These are phyloP conservation scores for Rhyacophila brunnea DNA, from an alignment of 1,140 invertebrate species.

Conservation along the genomic window DNA sequence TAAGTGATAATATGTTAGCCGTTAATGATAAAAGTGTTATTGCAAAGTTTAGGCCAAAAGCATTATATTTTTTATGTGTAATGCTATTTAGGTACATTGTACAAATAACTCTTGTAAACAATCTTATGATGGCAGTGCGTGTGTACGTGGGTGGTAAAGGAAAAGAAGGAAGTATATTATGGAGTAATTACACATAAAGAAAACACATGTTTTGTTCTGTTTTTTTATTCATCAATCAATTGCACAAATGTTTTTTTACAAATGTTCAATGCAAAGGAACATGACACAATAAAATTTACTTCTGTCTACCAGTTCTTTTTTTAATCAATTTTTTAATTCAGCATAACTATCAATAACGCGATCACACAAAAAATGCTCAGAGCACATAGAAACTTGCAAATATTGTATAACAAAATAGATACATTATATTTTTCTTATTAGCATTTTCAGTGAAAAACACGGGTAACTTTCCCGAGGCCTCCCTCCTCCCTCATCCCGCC, in stretches of 20 bases:
- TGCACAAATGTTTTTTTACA: conserved; percentile 48
- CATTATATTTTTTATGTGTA: no score
- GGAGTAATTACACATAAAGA: conserved; percentile 11
- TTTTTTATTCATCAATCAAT: conserved; percentile 57
- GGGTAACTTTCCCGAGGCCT: conserved; percentile 11
- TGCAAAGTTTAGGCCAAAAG: no score
- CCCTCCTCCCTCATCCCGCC: conserved; percentile 22
- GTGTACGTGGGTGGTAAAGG: no score
- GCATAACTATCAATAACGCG: conserved; percentile 58
- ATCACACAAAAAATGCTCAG: conserved; percentile 56
- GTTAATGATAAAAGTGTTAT: no score
- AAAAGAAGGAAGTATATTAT: background rate
- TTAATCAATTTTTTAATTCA: conserved; percentile 43
- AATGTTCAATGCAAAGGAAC: conserved; percentile 60
- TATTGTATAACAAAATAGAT: conserved; percentile 60
- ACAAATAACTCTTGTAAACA: no score
- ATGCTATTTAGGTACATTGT: no score
- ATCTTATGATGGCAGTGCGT: no score
- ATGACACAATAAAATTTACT: conserved; percentile 58
- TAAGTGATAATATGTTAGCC: no score
- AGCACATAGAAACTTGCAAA: conserved; percentile 59
- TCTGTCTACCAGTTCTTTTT: conserved; percentile 51
- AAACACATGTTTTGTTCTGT: conserved; percentile 47
- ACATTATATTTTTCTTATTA: conserved; percentile 43
- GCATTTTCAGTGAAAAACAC: conserved; percentile 30